Percentiles rank a stretch among this genome's conserved stretches.
These are phyloP conservation scores for Neocloeon triangulifer DNA, from an alignment of 1,140 invertebrate genomes.

Conservation along the genomic window DNA sequence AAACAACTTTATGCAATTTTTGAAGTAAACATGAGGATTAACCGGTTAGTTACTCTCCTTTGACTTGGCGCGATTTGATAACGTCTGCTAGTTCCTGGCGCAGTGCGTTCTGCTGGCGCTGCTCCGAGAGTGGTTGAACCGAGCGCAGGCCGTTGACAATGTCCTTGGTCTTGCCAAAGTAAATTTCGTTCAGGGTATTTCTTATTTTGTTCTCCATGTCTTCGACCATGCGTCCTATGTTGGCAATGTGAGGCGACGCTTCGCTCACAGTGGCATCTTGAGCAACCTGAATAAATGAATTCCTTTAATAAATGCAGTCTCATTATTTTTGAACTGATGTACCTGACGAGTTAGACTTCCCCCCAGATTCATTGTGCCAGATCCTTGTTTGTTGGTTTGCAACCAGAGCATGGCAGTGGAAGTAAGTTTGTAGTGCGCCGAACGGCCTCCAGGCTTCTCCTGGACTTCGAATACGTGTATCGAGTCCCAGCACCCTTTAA, in stretches of 20 bases:
- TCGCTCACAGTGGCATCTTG: slow-evolving; percentile 75
- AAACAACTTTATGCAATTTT: too few relatives aligned
- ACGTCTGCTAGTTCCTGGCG: slow-evolving; percentile 68
- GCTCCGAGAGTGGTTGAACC: slow-evolving; percentile 61
- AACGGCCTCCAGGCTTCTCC: slow-evolving; percentile 80
- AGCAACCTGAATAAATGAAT: slow-evolving; percentile 46
- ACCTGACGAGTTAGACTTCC: slow-evolving; percentile 94
- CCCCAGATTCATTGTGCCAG: slow-evolving; percentile 95
- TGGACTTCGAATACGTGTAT: slow-evolving; percentile 98
- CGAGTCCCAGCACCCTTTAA: slow-evolving; percentile 98
- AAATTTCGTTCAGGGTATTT: slow-evolving; percentile 94
- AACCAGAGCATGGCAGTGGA: slow-evolving; percentile 99
- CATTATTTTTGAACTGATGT: too few relatives aligned
- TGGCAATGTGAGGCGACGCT: slow-evolving; percentile 88
- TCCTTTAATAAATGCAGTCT: neutral
- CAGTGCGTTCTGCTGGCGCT: slow-evolving; percentile 57
- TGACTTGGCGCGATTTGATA: slow-evolving; percentile 49
- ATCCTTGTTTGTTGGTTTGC: slow-evolving; percentile 88
- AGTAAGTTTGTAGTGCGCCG: slow-evolving; percentile 96
- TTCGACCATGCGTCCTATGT: slow-evolving; percentile 89
- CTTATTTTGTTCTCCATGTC: slow-evolving; percentile 99
- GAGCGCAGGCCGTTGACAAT: slow-evolving; percentile 94
- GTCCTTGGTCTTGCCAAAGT: slow-evolving; percentile 98
- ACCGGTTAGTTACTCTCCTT: slow-evolving; percentile 17
- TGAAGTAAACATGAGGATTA: too few relatives aligned